Percentiles rank a stretch among this genome's conserved stretches.
Conservation (phyloP, 2,113 vertebrate species). For the Turdus rufiventris region DNA sequence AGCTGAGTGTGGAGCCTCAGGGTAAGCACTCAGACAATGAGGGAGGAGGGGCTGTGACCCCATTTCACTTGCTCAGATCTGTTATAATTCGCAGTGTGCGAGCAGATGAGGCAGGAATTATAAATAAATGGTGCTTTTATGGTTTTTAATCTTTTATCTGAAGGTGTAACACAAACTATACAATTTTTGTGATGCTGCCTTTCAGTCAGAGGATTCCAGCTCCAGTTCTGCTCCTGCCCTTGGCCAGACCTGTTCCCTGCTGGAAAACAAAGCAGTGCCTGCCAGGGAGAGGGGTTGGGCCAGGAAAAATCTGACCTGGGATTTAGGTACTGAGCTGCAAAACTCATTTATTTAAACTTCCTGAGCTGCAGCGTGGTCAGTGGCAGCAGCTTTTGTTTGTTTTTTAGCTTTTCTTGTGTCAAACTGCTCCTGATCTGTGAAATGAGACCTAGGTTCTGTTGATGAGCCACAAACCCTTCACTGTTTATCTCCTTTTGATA, state of each 20-base stretch:
- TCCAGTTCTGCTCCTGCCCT: background rate
- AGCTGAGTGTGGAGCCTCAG: background rate
- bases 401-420: background rate
- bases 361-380: background rate
- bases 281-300: background rate
- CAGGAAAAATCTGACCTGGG: background rate
- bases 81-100: too few species aligned
- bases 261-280: background rate
- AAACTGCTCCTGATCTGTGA: background rate
- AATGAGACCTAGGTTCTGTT: background rate
- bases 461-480: background rate
- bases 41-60: background rate
- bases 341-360: background rate
- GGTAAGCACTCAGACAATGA: background rate
- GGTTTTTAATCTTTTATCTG: background rate
- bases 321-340: background rate
- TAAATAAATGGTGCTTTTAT: background rate
- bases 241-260: rapidly evolving
- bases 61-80: background rate
- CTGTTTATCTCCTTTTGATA: background rate
- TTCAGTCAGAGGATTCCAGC: background rate
- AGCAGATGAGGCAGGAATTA: background rate
- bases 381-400: background rate
- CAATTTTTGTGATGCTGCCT: background rate
- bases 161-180: too few species aligned